Conservation (phyloP, 2,797 vertebrate genomes). For the Pterois miles region DNA sequence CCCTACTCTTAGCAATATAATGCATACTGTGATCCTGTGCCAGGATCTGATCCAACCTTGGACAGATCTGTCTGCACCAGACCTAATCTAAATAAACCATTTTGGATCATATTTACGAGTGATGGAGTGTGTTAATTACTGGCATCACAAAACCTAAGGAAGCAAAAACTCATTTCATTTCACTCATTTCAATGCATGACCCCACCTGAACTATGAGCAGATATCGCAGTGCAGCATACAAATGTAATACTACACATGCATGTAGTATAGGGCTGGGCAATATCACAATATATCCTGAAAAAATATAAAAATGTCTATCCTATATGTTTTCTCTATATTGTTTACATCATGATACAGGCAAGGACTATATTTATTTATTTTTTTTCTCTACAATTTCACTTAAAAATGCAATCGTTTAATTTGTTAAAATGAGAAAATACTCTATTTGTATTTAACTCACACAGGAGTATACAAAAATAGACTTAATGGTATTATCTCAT, state of each 20-base stretch:
- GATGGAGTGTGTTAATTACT: not conserved
- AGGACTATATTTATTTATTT: no score
- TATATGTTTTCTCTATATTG: no score
- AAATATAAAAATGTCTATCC: no score
- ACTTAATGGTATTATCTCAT: no score
- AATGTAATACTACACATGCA: not conserved
- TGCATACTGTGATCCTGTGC: not conserved
- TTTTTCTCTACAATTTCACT: no score
- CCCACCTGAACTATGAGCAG: not conserved
- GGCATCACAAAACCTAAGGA: not conserved
- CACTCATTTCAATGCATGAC: not conserved
- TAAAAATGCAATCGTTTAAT: fast-evolving
- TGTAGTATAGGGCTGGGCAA: not conserved
- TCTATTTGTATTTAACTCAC: no score
- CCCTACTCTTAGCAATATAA: not conserved
- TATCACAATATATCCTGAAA: no score
- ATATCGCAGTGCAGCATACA: not conserved
- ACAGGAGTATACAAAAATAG: no score
- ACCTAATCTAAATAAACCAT: not conserved
- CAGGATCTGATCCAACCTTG: not conserved
- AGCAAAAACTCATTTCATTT: not conserved
- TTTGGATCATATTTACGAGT: not conserved
- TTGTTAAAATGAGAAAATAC: no score
- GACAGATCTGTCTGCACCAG: not conserved
- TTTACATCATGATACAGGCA: no score